phyloP scores from a whole-genome alignment of 2,888 invertebrate genomes.

The Sarcophaga variegata region DNA sequence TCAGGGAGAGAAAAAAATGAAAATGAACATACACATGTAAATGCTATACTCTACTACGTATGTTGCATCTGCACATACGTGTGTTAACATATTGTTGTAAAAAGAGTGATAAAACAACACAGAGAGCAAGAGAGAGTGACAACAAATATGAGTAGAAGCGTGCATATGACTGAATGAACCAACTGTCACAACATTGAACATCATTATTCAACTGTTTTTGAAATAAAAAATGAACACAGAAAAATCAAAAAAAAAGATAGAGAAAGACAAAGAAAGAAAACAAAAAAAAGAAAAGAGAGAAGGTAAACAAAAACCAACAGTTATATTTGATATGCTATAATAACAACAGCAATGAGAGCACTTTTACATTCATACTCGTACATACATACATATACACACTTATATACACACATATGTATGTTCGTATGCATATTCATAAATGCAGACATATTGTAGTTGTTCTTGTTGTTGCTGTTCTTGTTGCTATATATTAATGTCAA shows the following conservation, averaged over 20 bases:
- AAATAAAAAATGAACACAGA: constrained; percentile 35
- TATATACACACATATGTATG: background rate
- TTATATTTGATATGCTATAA: constrained; percentile 19
- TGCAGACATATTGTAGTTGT: constrained; percentile 34
- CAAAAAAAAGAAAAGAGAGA: too few relatives aligned
- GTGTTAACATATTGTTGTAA: background rate
- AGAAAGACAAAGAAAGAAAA: background rate
- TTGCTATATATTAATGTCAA: constrained; percentile 41
- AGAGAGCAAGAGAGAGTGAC: background rate
- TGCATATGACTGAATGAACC: background rate
- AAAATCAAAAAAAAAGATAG: background rate
- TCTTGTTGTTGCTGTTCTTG: constrained; percentile 24
- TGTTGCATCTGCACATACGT: background rate
- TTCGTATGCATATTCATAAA: constrained; percentile 35
- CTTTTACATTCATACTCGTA: background rate
- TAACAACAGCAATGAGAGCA: background rate
- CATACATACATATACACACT: too few relatives aligned
- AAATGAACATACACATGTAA: background rate
- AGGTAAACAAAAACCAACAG: too few relatives aligned
- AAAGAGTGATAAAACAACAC: background rate
- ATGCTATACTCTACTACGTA: background rate
- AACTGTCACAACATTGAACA: constrained; percentile 68
- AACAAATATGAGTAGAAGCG: too few relatives aligned
- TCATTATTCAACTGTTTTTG: constrained; percentile 59
- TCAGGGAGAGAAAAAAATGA: too few relatives aligned